These are phyloP conservation scores for Toxotes lorentzi DNA, from an alignment of 2,797 vertebrate species.

Conservation along the genomic window DNA sequence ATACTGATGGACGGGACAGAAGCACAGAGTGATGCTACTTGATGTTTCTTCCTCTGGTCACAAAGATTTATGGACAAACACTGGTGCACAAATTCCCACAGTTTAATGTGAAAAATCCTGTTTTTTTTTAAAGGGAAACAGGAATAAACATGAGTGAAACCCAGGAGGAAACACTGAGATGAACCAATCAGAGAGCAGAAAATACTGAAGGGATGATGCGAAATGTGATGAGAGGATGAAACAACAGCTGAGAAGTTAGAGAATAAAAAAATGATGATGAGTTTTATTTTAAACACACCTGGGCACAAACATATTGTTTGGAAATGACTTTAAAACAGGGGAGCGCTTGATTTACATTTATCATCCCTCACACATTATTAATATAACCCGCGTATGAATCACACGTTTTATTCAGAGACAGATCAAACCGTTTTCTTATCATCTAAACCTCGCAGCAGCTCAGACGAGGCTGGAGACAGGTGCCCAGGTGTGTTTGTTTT, in stretches of 20 bases:
- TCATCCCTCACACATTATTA: no score
- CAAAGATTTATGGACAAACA: neutral
- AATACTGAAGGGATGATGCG: neutral
- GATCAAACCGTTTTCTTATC: neutral
- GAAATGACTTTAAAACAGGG: neutral
- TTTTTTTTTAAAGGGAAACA: no score
- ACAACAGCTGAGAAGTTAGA: neutral
- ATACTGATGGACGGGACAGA: conserved; percentile 28
- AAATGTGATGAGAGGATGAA: neutral
- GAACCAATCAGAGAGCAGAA: conserved; percentile 24
- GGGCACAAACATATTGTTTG: neutral
- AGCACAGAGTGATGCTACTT: neutral
- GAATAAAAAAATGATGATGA: no score
- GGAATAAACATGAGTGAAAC: neutral
- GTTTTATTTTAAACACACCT: conserved; percentile 17
- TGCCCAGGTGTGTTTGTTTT: conserved; percentile 15
- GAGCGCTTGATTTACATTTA: neutral
- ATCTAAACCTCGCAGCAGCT: neutral
- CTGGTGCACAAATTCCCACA: no score
- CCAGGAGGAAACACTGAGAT: neutral
- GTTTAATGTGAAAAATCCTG: no score
- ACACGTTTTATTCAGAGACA: neutral
- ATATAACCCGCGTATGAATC: neutral
- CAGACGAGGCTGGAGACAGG: neutral
- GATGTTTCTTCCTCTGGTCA: neutral